Base-by-base conservation (phyloP, 1,140 invertebrate genomes). In the Pseudomyrmex cubaensis region DNA sequence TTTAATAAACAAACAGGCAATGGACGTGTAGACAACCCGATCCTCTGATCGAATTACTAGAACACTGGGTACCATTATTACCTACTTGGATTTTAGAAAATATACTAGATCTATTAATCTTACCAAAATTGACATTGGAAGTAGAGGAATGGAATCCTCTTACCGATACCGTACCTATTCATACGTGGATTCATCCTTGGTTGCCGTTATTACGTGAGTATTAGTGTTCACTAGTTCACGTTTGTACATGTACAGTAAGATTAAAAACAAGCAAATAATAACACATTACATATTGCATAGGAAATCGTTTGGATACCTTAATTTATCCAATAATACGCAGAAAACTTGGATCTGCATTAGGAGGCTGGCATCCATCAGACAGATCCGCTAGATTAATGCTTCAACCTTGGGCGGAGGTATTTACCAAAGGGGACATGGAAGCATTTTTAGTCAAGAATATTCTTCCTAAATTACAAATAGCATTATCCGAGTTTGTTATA, bases 181-280 rank as follows among this genome's bases (percentile, higher is more conserved):
- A 99, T 94, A 96, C 96, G 8, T 99, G 99, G 99, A 96, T 99
- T 76, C 97, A 99, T 94, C 99, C 99, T 0, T 99, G 99, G 99
- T 95, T 98, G 56, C 96, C 97, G 8, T 92, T 97, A 25, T 95
- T 98, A 93, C 95, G 96, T 96, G 94, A 92, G 70, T 86, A 73
- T 64, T n/a, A n/a, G 67, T 12, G 48, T 48, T n/a, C n/a, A 13
- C 46, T 12, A 8, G 44, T 66, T 54, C 22, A 64, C 17, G 61
- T 46, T 25, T 1, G 64, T 50, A 48, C n/a, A 54, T 70, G 67
- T 67, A 57, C 0, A 22, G 35, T 35, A 35, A 35, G 0, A 35
- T 7, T 35, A 35, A 1, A 35, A 69, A 50, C 10, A 4, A 62
- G 48, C 46, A 10, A 52, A 83, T 69, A 5, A 44, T 35, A 50